Evolutionary conservation across 2,888 invertebrate species (phyloP).

Genomic region (Leptura quadrifasciata): DNA sequence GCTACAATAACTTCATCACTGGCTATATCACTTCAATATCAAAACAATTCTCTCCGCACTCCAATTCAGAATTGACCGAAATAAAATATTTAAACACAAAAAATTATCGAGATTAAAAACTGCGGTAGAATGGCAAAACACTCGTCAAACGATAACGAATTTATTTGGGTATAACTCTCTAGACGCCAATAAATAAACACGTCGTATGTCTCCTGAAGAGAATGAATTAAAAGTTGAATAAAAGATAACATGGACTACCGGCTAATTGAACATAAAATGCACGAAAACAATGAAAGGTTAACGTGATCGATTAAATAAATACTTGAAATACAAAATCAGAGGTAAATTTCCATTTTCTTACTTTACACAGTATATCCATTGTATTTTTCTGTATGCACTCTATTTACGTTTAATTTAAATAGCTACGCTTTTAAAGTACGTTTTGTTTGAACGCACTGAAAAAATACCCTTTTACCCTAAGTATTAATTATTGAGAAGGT

Average conservation of each 20-base stretch:
- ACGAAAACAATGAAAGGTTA: conserved; percentile 22
- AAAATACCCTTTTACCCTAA: conserved; percentile 13
- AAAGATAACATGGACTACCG: conserved; percentile 2
- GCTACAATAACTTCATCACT: not conserved
- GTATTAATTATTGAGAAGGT: conserved; percentile 26
- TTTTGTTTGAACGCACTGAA: conserved; percentile 12
- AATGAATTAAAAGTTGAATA: conserved; percentile 26
- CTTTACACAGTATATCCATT: conserved; percentile 19
- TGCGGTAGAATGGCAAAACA: not conserved
- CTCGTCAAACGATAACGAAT: not conserved
- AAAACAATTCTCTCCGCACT: not conserved
- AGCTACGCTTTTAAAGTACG: conserved; percentile 6
- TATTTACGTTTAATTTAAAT: conserved; percentile 15
- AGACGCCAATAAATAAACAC: conserved; percentile 16
- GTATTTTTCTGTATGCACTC: conserved; percentile 5
- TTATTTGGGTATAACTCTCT: not conserved
- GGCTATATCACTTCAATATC: not conserved
- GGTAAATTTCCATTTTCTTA: conserved; percentile 24
- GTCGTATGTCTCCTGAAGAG: not conserved
- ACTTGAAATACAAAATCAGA: conserved; percentile 19
- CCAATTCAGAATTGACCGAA: not conserved
- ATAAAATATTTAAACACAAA: not conserved
- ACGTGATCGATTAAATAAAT: conserved; percentile 33
- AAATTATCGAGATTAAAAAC: conserved; percentile 6
- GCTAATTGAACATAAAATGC: conserved; percentile 18